Evolutionary conservation across 2,888 invertebrate genomes (phyloP), one percentile per base, ranked within the genome.

Genomic region (Notodonta ziczac): DNA sequence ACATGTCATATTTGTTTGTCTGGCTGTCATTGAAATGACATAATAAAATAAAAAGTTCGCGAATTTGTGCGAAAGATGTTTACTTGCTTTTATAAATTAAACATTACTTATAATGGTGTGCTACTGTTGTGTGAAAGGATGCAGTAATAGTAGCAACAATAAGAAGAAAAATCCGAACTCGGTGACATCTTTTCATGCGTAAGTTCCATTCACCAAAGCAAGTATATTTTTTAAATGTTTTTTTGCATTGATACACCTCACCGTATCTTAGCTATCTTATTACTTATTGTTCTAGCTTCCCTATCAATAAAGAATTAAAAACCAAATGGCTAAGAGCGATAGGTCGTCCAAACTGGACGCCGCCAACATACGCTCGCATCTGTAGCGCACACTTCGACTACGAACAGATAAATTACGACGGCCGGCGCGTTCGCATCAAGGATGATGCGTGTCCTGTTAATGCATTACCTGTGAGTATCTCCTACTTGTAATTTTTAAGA

Each of bases 111-210:
- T 50, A 68, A 82, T 82, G 82, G 81, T 81, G 9, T 67, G 65
- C 0, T 80, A 80, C 67, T 82, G 82, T 54, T 80, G 81, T 69
- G 82, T 82, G 6, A 74, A 75, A 65, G 78, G 78, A 9, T 82
- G 82, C 57, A 66, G 59, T 51, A 81, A 74, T 58, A 82, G 77
- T 39, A 78, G 70, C 51, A 77, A 72, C 40, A 73, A 60, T 13
- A 73, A 71, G 39, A 81, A 73, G 57, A 77, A 73, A 63, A 65
- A 77, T 58, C 73, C 72, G 0, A 71, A 58, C 24, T 58, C 61
- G 5, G 57, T 65, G 10, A 59, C 76, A 63, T 74, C 81, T 4
- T 81, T 80, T 74, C 81, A 81, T 61, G 70, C 72, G 81, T 81
- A 73, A 76, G 68, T 61, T 64, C 32, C 12, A 51, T 51, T 24